These are phyloP conservation scores for Doryteuthis pealeii DNA, from an alignment of 1,140 invertebrate species.

Conservation along the genomic window DNA sequence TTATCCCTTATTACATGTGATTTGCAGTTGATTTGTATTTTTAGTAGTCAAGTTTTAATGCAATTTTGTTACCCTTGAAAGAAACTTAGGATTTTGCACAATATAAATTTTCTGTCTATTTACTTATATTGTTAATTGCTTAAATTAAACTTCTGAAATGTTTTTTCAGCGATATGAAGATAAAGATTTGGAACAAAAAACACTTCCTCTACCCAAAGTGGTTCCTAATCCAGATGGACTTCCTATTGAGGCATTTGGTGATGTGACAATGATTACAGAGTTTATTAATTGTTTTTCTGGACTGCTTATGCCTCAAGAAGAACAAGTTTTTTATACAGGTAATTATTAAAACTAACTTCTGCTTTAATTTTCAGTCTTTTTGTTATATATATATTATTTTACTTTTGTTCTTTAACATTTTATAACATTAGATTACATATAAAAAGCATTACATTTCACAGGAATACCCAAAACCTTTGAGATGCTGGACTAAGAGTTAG, in stretches of 20 bases:
- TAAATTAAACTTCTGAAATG: no score
- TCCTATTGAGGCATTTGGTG: slow-evolving; percentile 57
- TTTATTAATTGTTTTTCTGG: slow-evolving; percentile 55
- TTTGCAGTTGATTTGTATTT: no score
- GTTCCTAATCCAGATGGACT: slow-evolving; percentile 55
- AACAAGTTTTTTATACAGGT: slow-evolving; percentile 52
- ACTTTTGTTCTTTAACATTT: background rate
- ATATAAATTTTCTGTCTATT: no score
- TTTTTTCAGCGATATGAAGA: slow-evolving; percentile 51
- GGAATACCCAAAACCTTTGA: no score
- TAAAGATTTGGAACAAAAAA: slow-evolving; percentile 43
- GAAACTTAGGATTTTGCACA: no score
- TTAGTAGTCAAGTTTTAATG: no score
- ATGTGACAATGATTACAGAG: slow-evolving; percentile 57
- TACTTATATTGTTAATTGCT: no score
- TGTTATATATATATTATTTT: background rate
- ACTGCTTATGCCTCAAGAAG: slow-evolving; percentile 55
- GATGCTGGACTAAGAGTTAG: no score
- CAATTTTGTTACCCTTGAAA: no score
- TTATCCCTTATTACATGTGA: no score
- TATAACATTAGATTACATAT: background rate
- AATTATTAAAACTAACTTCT: background rate
- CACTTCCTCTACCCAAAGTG: slow-evolving; percentile 51
- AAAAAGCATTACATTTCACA: no score
- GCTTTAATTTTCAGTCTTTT: background rate